Percentiles rank a stretch among this genome's conserved stretches.
Conservation (phyloP, 2,888 invertebrate genomes). For the Stenchaetothrips biformis region DNA sequence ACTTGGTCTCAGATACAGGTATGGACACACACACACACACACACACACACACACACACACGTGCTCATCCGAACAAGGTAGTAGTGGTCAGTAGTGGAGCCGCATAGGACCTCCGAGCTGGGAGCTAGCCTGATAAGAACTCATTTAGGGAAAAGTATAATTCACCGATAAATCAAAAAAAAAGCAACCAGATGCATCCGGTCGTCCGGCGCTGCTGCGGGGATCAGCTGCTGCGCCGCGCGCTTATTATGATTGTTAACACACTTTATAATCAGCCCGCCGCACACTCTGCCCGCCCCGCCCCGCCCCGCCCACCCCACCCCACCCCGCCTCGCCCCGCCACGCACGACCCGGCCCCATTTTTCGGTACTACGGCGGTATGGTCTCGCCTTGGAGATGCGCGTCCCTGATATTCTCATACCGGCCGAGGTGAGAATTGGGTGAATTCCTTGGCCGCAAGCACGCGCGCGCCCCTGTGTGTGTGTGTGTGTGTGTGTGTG, state of each 20-base stretch:
- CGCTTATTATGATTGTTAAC: slow-evolving; percentile 19
- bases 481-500: too few relatives aligned
- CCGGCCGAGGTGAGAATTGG: slow-evolving; percentile 16
- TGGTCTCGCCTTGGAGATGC: neutral
- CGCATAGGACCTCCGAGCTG: neutral
- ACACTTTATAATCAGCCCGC: slow-evolving; percentile 16
- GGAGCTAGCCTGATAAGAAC: slow-evolving; percentile 6
- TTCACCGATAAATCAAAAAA: neutral
- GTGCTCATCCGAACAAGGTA: too few relatives aligned
- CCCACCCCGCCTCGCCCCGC: neutral
- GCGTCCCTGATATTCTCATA: neutral
- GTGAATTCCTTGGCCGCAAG: neutral
- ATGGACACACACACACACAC: neutral
- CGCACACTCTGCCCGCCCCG: too few relatives aligned
- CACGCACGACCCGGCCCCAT: neutral
- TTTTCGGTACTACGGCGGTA: too few relatives aligned
- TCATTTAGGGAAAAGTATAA: slow-evolving; percentile 20
- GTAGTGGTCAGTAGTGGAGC: too few relatives aligned
- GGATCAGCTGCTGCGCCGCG: neutral
- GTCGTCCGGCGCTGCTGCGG: neutral
- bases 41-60: neutral
- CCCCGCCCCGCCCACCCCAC: neutral
- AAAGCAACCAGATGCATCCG: slow-evolving; percentile 10
- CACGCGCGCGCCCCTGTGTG: too few relatives aligned
- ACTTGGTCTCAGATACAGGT: neutral